A percentile compares a stretch with the other conserved stretches of the same genome.
phyloP scores from a whole-genome alignment of 2,888 invertebrate species.

The Deilephila elpenor region DNA sequence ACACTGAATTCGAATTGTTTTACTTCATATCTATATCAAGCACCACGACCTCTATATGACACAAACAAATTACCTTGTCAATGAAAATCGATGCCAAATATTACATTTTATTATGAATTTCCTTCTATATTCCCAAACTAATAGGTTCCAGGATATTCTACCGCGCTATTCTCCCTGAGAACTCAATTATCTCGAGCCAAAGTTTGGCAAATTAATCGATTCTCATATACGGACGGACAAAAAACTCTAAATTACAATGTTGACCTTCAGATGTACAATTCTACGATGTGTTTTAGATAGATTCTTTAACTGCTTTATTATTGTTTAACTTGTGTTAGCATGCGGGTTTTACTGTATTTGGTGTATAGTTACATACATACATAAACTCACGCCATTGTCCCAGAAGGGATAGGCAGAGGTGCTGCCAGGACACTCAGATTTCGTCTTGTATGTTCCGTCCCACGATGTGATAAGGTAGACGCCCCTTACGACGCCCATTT shows the following conservation, averaged over 20 bases:
- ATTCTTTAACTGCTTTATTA: constrained; percentile 1
- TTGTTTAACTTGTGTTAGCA: background rate
- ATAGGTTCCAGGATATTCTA: background rate
- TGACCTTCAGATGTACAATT: constrained; percentile 1
- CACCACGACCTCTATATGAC: too few relatives aligned
- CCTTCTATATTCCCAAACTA: background rate
- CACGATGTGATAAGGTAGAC: too few relatives aligned
- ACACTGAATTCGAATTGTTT: too few relatives aligned
- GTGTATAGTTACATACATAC: background rate
- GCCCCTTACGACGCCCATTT: too few relatives aligned
- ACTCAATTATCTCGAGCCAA: background rate
- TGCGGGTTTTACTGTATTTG: background rate
- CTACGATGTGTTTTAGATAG: background rate
- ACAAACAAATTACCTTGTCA: too few relatives aligned
- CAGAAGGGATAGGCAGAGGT: too few relatives aligned
- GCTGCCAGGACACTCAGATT: too few relatives aligned
- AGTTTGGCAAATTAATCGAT: constrained; percentile 9
- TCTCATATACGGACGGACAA: constrained; percentile 6
- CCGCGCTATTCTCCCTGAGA: background rate
- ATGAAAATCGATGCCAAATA: too few relatives aligned
- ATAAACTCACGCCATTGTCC: background rate
- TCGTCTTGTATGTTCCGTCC: too few relatives aligned
- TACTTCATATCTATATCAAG: too few relatives aligned
- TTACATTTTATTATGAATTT: background rate
- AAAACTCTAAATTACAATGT: background rate